Conservation (phyloP, 2,888 invertebrate species). For the Drosophila mulleri region DNA sequence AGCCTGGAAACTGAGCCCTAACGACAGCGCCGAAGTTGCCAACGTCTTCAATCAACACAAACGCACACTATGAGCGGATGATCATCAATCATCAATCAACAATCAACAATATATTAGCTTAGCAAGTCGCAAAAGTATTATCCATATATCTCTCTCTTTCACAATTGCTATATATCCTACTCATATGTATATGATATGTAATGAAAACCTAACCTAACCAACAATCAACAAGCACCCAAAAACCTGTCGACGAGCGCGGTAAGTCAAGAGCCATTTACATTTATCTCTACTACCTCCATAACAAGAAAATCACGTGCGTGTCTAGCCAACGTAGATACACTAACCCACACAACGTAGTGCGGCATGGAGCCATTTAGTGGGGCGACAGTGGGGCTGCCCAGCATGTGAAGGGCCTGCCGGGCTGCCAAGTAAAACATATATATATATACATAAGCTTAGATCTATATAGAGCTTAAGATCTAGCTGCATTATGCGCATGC, state of each 20-base stretch:
- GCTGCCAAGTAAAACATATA: not conserved
- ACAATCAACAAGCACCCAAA: conserved; percentile 68
- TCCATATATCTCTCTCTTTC: conserved; percentile 17
- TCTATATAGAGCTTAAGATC: conserved; percentile 46
- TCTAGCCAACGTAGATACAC: conserved; percentile 39
- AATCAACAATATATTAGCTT: conserved; percentile 38
- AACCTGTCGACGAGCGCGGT: conserved; percentile 71
- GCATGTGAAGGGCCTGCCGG: conserved; percentile 53
- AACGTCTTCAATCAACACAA: conserved; percentile 66
- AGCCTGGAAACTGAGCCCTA: conserved; percentile 35
- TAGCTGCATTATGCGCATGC: conserved; percentile 76
- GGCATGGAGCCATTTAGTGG: conserved; percentile 31
- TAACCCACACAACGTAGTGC: conserved; percentile 46
- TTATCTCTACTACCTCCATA: conserved; percentile 39
- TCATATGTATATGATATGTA: conserved; percentile 10
- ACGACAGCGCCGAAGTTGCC: conserved; percentile 22
- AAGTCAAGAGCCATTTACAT: conserved; percentile 69
- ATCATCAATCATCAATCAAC: conserved; percentile 71
- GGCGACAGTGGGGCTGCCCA: conserved; percentile 15
- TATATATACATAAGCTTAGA: conserved; percentile 52
- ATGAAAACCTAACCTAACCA: conserved; percentile 45
- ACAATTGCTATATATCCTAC: conserved; percentile 10
- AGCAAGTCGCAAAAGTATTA: conserved; percentile 36
- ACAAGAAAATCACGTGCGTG: conserved; percentile 42
- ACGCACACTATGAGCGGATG: conserved; percentile 40